Evolutionary conservation across 2,888 invertebrate genomes (phyloP).

Genomic region (Hyposoter didymator): DNA sequence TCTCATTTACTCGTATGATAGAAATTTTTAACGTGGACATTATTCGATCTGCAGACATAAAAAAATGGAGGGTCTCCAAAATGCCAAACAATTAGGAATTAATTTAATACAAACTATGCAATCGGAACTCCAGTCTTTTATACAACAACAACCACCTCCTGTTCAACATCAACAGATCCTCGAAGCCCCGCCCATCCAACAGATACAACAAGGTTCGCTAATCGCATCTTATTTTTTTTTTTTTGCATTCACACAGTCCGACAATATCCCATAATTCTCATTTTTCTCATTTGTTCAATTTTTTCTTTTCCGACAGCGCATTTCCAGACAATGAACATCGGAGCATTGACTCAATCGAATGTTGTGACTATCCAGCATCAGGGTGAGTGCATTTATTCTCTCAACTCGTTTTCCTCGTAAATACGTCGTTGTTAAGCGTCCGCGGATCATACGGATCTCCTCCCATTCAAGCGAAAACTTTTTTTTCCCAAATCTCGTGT

Average conservation of each 20-base stretch:
- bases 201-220: slow-evolving; percentile 80
- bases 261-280: slow-evolving; percentile 6
- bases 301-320: slow-evolving; percentile 76
- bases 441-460: too few species aligned
- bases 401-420: background rate
- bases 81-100: slow-evolving; percentile 90
- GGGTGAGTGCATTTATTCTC: slow-evolving; percentile 71
- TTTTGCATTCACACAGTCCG: background rate
- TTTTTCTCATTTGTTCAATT: background rate
- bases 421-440: too few species aligned
- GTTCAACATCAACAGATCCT: slow-evolving; percentile 83
- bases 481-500: too few species aligned
- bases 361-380: slow-evolving; percentile 83
- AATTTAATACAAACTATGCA: slow-evolving; percentile 93
- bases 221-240: background rate
- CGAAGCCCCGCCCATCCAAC: slow-evolving; percentile 82
- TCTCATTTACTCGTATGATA: background rate
- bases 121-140: slow-evolving; percentile 84
- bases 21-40: background rate
- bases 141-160: slow-evolving; percentile 84
- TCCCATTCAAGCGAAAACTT: too few species aligned
- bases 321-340: slow-evolving; percentile 84
- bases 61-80: slow-evolving; percentile 88
- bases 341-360: slow-evolving; percentile 82
- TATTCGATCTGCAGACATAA: slow-evolving; percentile 86